phyloP scores from a whole-genome alignment of 1,140 invertebrate genomes.

The Tetraneura akinire region DNA sequence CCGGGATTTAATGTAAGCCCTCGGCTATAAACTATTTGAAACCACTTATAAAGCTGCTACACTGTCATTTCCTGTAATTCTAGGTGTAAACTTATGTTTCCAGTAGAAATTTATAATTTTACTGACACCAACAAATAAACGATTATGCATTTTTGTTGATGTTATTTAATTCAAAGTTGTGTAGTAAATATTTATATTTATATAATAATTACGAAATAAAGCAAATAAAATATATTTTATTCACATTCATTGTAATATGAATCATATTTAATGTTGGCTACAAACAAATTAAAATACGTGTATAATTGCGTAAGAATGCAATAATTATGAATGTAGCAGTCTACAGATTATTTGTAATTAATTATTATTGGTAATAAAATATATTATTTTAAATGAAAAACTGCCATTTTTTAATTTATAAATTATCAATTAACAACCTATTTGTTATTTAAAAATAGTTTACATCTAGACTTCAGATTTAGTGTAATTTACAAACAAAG shows the following conservation, averaged over 20 bases:
- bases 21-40: conserved; percentile 31
- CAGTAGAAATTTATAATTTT: conserved; percentile 4
- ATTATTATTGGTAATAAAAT: too few relatives aligned
- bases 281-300: too few relatives aligned
- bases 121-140: not conserved
- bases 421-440: too few relatives aligned
- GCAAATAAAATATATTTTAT: not conserved
- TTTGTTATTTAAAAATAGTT: too few relatives aligned
- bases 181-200: not conserved
- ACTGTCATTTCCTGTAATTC: conserved; percentile 30
- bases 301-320: too few relatives aligned
- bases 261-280: not conserved
- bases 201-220: not conserved
- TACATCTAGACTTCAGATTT: too few relatives aligned
- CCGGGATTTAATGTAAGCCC: conserved; percentile 26
- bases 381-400: too few relatives aligned
- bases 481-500: too few relatives aligned
- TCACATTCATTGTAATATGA: not conserved
- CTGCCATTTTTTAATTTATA: too few relatives aligned
- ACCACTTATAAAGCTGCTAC: conserved; percentile 1
- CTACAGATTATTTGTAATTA: too few relatives aligned
- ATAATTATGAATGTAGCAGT: too few relatives aligned
- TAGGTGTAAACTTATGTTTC: conserved; percentile 14
- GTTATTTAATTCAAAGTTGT: not conserved
- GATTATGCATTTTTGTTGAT: not conserved